phyloP scores from a whole-genome alignment of 2,888 invertebrate species.

The Linnaemya vulpina region DNA sequence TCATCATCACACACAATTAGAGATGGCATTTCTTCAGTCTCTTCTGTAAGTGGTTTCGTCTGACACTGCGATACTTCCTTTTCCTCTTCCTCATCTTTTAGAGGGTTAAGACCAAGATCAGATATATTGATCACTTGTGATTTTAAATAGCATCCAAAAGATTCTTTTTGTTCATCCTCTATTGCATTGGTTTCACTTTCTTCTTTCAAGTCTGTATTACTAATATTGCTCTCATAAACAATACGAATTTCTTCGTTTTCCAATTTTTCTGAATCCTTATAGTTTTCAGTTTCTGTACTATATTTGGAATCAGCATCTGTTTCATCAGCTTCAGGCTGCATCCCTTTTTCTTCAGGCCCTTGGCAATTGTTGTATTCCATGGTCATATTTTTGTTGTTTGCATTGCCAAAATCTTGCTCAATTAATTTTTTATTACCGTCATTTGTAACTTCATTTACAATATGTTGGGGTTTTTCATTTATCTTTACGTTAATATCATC shows the following conservation, averaged over 20 bases:
- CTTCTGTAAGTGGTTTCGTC: neutral
- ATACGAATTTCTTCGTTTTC: constrained; percentile 20
- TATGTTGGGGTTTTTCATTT: neutral
- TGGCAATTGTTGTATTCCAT: neutral
- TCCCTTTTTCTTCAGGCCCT: neutral
- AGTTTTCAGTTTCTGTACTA: constrained; percentile 14
- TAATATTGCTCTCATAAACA: constrained; percentile 22
- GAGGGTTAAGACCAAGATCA: constrained; percentile 75
- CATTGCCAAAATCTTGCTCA: neutral
- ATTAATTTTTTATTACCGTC: neutral
- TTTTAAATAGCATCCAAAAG: constrained; percentile 70
- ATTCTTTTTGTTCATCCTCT: neutral
- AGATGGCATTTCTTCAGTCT: constrained; percentile 75
- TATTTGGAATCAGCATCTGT: neutral
- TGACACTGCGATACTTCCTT: neutral
- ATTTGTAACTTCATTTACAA: neutral
- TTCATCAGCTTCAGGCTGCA: neutral
- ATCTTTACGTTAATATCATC: neutral
- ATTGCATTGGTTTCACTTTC: neutral
- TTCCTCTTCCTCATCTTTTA: constrained; percentile 57
- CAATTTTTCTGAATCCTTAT: neutral
- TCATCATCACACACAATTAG: constrained; percentile 72
- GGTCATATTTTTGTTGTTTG: neutral
- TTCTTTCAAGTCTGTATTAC: constrained; percentile 13
- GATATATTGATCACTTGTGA: constrained; percentile 69